A percentile compares a stretch with the other conserved stretches of the same genome.
phyloP scores from a whole-genome alignment of 1,140 invertebrate genomes.

The Trachymyrmex septentrionalis region DNA sequence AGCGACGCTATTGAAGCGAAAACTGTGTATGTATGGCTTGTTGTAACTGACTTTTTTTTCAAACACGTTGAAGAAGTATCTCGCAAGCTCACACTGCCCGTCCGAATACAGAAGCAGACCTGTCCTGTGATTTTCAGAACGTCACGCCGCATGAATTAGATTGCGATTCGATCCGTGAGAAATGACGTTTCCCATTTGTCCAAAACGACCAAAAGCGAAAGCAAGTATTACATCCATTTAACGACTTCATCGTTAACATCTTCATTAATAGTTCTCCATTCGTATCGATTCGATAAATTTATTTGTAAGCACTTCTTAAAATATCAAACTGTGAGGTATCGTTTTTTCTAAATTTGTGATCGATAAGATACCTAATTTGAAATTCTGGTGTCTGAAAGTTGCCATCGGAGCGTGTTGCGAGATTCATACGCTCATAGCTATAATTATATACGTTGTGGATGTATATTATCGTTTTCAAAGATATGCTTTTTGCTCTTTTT shows the following conservation, averaged over 20 bases:
- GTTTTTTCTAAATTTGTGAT: not conserved
- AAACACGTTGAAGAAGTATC: constrained; percentile 62
- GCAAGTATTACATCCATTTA: constrained; percentile 11
- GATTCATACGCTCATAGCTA: not conserved
- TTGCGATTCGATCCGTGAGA: not conserved
- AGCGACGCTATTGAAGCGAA: constrained; percentile 13
- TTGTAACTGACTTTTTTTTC: constrained; percentile 4
- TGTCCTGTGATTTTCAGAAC: constrained; percentile 72
- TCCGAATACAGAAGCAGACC: constrained; percentile 76
- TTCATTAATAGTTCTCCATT: not conserved
- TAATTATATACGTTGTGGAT: not conserved
- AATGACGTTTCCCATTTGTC: not conserved
- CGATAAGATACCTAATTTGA: not conserved
- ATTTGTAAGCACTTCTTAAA: not conserved
- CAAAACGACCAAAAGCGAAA: constrained; percentile 15
- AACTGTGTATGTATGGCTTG: not conserved
- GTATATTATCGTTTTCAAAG: not conserved
- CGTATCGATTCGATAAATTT: not conserved
- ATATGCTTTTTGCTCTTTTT: not conserved
- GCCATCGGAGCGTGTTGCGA: not conserved
- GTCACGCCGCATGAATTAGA: constrained; percentile 27
- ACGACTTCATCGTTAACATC: not conserved
- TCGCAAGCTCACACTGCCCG: constrained; percentile 79
- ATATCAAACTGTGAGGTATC: not conserved
- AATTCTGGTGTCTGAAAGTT: not conserved